Evolutionary conservation across 1,140 invertebrate species (phyloP), one percentile per base, ranked within the genome.

Genomic region (Apis cerana): DNA sequence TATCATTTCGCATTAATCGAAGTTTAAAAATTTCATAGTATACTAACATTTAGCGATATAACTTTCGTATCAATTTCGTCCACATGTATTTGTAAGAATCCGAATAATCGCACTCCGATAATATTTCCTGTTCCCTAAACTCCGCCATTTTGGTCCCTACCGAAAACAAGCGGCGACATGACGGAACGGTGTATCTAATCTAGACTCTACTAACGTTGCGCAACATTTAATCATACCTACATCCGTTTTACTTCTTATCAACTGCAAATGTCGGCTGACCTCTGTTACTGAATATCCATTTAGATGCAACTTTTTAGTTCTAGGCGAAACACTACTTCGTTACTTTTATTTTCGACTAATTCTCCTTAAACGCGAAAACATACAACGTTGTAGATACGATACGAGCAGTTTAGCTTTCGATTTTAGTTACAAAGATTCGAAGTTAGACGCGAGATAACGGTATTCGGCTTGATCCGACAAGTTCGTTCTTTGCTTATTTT

Each of bases 111-210:
- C 2, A 12, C 10, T 17, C 13, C 13, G 23, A n/a, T 17, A 11
- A 54, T 15, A 33, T 15, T 21, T 21, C n/a, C 13, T 43, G 15
- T 15, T 13, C 33, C 27, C 19, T 19, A 62, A 50, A 5, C 27
- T 27, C 61, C 79, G 72, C 79, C 79, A 81, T 81, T 75, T 81
- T 81, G 79, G 72, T 81, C 12, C 54, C 72, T 59, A 15, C 61
- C 61, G 79, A 75, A 68, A 62, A 75, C n/a, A 56, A 64, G 23
- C 52, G n/a, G 10, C 33, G 12, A 5, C 8, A 54, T 17, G 13
- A 27, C 62, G 43, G 10, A 0, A 48, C n/a, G 21, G 27, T 17
- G 13, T 54, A 58, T 75, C 54, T 75, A 75, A 75, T 50, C 71
- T 33, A 56, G 17, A 65, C 11, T 9, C 1, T 15, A 17, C 2